Evolutionary conservation across 1,140 invertebrate genomes (phyloP).

Genomic region (Physella acuta): DNA sequence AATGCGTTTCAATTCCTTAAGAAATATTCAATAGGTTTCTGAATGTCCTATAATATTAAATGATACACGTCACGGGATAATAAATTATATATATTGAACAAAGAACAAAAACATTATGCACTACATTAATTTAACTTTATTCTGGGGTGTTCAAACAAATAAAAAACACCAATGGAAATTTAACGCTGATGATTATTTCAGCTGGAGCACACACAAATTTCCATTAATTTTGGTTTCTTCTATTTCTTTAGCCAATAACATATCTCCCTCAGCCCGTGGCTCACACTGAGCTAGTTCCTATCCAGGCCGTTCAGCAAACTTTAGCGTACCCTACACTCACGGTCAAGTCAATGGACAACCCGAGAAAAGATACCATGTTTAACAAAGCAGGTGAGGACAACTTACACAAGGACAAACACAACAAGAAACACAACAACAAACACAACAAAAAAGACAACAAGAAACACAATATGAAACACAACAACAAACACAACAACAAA

Average conservation of each 20-base stretch:
- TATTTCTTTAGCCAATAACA: background rate
- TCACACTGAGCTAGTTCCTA: slow-evolving; percentile 10
- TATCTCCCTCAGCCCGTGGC: slow-evolving; percentile 20
- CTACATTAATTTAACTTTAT: background rate
- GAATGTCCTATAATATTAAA: too few relatives aligned
- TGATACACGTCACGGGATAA: background rate
- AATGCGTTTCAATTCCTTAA: too few relatives aligned
- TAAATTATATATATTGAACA: background rate
- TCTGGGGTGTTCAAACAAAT: background rate
- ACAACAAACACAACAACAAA: background rate
- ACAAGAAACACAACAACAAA: too few relatives aligned
- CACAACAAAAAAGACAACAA: too few relatives aligned
- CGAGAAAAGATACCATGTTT: slow-evolving; percentile 35
- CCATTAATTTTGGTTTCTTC: background rate
- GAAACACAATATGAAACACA: background rate
- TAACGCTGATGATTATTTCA: too few relatives aligned
- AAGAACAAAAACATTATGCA: background rate
- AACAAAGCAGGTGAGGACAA: slow-evolving; percentile 45
- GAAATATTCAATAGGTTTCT: too few relatives aligned
- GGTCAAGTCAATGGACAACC: background rate
- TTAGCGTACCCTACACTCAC: background rate
- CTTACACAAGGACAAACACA: too few relatives aligned
- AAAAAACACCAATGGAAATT: too few relatives aligned
- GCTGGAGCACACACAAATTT: too few relatives aligned
- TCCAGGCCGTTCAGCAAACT: background rate